Evolutionary conservation across 1,140 invertebrate species (phyloP).

Genomic region (Dinoponera quadriceps): DNA sequence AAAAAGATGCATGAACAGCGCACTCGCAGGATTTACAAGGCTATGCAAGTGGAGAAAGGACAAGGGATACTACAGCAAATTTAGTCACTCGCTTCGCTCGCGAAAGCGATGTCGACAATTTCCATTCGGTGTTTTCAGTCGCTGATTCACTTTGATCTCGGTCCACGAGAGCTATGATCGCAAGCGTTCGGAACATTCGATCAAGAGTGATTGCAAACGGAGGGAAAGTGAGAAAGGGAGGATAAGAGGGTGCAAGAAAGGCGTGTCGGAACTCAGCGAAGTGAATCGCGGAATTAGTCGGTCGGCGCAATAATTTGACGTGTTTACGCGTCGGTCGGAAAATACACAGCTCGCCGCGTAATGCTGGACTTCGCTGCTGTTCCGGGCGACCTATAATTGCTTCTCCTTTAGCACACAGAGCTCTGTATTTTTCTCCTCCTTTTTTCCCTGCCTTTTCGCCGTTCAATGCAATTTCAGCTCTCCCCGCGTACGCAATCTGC

Average conservation of each 20-base stretch:
- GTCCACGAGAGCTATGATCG: background rate
- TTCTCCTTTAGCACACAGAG: conserved; percentile 23
- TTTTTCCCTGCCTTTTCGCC: background rate
- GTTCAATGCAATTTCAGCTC: conserved; percentile 1
- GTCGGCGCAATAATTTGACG: background rate
- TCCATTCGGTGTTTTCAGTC: background rate
- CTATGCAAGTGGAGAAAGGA: background rate
- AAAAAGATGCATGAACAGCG: too few species aligned
- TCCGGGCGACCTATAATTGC: conserved; percentile 7
- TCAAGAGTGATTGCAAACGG: background rate
- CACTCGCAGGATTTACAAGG: too few species aligned
- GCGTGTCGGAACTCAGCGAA: conserved; percentile 1
- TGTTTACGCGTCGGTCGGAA: background rate
- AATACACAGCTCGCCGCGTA: background rate
- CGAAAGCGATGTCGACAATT: background rate
- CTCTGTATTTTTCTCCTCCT: conserved; percentile 3
- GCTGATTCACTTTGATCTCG: conserved; percentile 12
- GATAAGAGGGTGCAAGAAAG: background rate
- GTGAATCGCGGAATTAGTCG: background rate
- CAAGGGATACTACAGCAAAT: background rate
- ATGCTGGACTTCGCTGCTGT: background rate
- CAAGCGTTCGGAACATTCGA: background rate
- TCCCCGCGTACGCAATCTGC: background rate
- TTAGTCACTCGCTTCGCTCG: background rate
- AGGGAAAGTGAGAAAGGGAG: background rate